Evolutionary conservation across 2,797 vertebrate genomes (phyloP).

Genomic region (Mormyrus hasselquistii): DNA sequence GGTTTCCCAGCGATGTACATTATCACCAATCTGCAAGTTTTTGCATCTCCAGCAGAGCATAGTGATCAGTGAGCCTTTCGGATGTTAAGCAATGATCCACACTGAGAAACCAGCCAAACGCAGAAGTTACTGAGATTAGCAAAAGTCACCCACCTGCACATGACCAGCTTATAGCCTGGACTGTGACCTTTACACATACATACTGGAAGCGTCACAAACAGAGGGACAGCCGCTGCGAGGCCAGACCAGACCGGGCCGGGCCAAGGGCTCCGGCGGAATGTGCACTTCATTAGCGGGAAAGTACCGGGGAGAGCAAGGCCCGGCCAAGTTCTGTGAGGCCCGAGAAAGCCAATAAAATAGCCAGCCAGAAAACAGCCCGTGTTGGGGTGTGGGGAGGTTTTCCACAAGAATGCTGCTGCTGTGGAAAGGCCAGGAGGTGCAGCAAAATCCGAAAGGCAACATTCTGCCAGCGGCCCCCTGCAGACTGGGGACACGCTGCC

Average conservation of each 20-base stretch:
- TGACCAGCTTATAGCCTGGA: not conserved
- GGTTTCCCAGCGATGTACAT: not conserved
- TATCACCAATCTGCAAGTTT: not conserved
- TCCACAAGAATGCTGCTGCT: slow-evolving; percentile 36
- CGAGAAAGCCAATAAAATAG: slow-evolving; percentile 62
- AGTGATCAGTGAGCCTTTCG: not conserved
- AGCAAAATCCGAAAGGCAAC: slow-evolving; percentile 40
- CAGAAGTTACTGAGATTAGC: not conserved
- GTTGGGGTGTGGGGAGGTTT: slow-evolving; percentile 44
- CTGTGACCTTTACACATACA: not conserved
- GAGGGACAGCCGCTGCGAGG: slow-evolving; percentile 50
- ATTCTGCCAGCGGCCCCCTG: slow-evolving; percentile 29
- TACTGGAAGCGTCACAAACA: slow-evolving; percentile 43
- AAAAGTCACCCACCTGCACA: not conserved
- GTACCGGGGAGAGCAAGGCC: slow-evolving; percentile 52
- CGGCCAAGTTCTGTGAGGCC: slow-evolving; percentile 66
- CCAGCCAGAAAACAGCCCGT: slow-evolving; percentile 51
- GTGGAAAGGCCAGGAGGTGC: slow-evolving; percentile 42
- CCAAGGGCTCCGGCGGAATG: slow-evolving; percentile 51
- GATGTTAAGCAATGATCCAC: not conserved
- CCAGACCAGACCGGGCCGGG: not conserved
- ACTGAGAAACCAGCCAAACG: not conserved
- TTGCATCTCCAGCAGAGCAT: not conserved
- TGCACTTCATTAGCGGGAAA: slow-evolving; percentile 71
- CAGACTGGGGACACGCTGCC: slow-evolving; percentile 26